phyloP scores from a whole-genome alignment of 2,888 invertebrate genomes.

The Oscheius onirici region DNA sequence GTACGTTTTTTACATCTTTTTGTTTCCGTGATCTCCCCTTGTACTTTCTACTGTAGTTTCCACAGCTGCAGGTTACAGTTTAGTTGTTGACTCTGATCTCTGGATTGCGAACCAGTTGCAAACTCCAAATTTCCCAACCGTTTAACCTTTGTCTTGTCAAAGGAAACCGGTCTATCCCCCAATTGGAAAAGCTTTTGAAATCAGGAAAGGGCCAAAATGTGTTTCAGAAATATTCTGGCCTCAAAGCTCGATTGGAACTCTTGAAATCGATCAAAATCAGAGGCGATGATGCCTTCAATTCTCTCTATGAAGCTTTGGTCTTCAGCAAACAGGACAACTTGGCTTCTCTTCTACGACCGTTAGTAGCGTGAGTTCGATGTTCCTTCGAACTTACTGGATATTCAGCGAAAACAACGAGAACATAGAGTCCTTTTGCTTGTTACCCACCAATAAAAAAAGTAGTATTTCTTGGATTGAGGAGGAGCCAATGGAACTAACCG shows the following conservation, averaged over 20 bases:
- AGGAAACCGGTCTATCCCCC: too few species aligned
- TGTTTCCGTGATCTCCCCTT: too few species aligned
- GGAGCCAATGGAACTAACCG: conserved; percentile 10
- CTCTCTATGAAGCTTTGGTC: conserved; percentile 44
- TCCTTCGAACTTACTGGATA: not conserved
- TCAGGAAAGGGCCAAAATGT: not conserved
- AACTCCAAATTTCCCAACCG: too few species aligned
- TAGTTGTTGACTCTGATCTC: too few species aligned
- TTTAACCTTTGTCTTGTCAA: not conserved
- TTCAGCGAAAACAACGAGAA: conserved; percentile 22
- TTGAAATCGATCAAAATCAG: conserved; percentile 42
- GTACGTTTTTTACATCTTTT: conserved; percentile 25
- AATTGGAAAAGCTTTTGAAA: too few species aligned
- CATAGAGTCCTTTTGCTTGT: not conserved
- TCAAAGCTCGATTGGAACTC: conserved; percentile 21
- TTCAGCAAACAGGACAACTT: conserved; percentile 45
- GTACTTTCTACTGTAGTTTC: too few species aligned
- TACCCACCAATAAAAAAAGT: too few species aligned
- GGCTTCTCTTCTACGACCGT: conserved; percentile 40
- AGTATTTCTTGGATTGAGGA: conserved; percentile 11
- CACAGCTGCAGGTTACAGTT: too few species aligned
- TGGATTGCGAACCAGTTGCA: too few species aligned
- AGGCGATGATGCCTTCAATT: conserved; percentile 50
- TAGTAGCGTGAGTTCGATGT: conserved; percentile 4
- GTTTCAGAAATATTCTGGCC: conserved; percentile 32